phyloP scores from a whole-genome alignment of 2,797 vertebrate species.

The Agapornis canus region DNA sequence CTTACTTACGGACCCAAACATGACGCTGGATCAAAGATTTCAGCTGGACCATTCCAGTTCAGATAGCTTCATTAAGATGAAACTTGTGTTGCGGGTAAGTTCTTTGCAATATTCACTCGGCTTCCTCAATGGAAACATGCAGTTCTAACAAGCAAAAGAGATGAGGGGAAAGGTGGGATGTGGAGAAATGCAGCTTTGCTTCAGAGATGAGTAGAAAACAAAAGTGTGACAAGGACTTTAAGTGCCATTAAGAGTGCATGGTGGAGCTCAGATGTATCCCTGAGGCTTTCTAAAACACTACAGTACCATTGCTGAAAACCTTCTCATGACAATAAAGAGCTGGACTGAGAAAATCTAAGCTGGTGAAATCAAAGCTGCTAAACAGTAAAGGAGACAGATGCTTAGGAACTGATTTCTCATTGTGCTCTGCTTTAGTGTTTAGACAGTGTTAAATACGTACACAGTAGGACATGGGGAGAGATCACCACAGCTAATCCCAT shows the following conservation, averaged over 20 bases:
- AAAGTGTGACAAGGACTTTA: background rate
- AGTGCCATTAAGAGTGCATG: background rate
- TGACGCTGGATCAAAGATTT: conserved; percentile 88
- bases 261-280: background rate
- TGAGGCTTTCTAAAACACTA: background rate
- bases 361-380: background rate
- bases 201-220: background rate
- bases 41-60: conserved; percentile 87
- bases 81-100: conserved; percentile 87
- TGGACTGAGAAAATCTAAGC: background rate
- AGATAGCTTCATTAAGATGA: conserved; percentile 90
- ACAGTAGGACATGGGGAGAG: background rate
- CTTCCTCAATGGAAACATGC: background rate
- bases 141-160: background rate
- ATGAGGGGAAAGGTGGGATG: background rate
- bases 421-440: background rate
- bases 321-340: background rate
- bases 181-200: background rate
- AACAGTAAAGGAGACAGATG: background rate
- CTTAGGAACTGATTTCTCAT: background rate
- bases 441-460: background rate
- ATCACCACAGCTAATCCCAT: background rate
- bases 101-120: accelerated
- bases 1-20: conserved; percentile 79
- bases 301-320: background rate